Base-by-base conservation (phyloP, 2,797 vertebrate genomes). In the Megalops cyprinoides region DNA sequence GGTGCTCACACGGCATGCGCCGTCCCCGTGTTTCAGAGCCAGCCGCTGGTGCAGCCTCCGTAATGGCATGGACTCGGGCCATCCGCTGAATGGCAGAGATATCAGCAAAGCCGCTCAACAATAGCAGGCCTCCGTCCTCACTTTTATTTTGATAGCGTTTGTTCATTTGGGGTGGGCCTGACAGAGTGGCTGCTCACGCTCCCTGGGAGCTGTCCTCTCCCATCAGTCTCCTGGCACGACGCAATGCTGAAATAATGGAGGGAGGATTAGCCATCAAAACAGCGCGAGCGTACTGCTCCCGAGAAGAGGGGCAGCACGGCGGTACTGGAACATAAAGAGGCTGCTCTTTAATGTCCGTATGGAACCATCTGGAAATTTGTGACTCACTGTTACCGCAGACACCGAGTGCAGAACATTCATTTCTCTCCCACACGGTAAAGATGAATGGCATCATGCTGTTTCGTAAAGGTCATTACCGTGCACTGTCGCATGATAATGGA, bases 251-350 rank as follows among this genome's bases (percentile, higher is more conserved):
- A 51, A 49, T 51, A 74, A 44, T 44, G 67, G 0, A 39, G n/a
- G 73, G 28, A 18, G 73, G 73, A 74, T 74, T 49, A 74, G 73
- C 73, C 44, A n/a, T 74, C 44, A 28, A 51, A 51, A 51, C 73
- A 74, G 12, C 0, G 2, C 44, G 2, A n/a, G 39, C 42, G 8
- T 9, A 5, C 62, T 1, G 62, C 31, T 67, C 25, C 20, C 18
- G n/a, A n/a, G n/a, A n/a, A n/a, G n/a, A n/a, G 20, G 10, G 67
- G 39, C 34, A 15, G 67, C 15, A 18, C 37, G 25, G 67, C 18
- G 39, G 37, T 2, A 20, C 39, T 8, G 60, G 31, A 34, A 34
- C 60, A 34, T 25, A 34, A 12, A 65, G 60, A 12, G n/a, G 60
- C 60, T 65, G 60, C 34, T 34, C 60, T 34, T 34, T 14, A 44